Evolutionary conservation across 2,888 invertebrate genomes (phyloP), one percentile per base, ranked within the genome.

Genomic region (Torymus aiolomorphi): DNA sequence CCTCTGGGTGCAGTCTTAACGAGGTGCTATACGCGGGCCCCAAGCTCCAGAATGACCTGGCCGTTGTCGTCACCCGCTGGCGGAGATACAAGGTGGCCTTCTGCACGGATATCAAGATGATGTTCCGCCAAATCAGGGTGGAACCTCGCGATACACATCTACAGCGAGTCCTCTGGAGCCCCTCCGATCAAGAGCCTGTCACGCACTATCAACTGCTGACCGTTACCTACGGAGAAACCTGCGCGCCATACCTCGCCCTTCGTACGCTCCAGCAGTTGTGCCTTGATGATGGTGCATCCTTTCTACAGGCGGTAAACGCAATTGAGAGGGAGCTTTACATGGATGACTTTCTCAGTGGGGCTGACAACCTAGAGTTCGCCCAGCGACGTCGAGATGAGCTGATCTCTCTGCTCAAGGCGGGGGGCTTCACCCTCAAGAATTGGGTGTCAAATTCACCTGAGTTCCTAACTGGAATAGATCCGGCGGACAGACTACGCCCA

Each of bases 281-380:
- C 16, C n/a, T n/a, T 8, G 5, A 65, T 49, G 76, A 77, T 12
- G 71, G 71, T 8, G 70, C 8, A 1, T n/a, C 12, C 0, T 71
- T 77, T 56, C 57, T 70, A 13, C 14, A 63, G 11, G 71, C 63
- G 5, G 42, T 31, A 1, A 31, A 56, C 12, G 51, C 63, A 3
- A 49, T 77, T 10, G 16, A 63, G n/a, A 8, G 42, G 1, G 70
- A 77, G 10, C 12, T 70, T 2, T 77, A 77, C 65, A 16, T 77
- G 2, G 76, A 77, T 57, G 70, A 77, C n/a, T 24, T 70, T 13
- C 61, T 77, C 4, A 70, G 56, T 13, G 71, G 76, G 14, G 62
- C 62, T 10, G 13, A 62, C 11, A 51, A 31, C 54, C 12, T 63
- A 2, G 31, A 1, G 16, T 5, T 14, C 2, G 2, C 69, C 13